These are phyloP conservation scores for Porites cylindrica DNA, from an alignment of 92 coral and sea anemone genomes.

Conservation along the genomic window DNA sequence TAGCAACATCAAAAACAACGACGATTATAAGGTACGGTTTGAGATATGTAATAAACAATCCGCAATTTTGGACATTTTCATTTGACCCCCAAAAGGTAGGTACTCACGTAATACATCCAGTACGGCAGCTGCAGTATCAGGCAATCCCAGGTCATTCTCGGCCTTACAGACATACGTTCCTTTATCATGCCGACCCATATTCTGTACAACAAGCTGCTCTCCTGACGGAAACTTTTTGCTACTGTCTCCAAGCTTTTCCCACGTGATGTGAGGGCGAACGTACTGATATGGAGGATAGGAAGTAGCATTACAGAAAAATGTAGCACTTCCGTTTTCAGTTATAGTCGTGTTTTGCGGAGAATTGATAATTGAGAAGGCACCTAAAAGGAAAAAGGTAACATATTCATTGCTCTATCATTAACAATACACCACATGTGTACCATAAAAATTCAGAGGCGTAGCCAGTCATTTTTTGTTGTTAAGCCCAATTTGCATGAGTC, in stretches of 20 bases:
- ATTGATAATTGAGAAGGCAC: slow-evolving; percentile 68
- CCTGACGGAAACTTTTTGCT: slow-evolving; percentile 35
- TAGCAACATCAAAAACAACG: too few species aligned
- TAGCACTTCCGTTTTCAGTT: slow-evolving; percentile 52
- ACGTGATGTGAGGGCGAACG: slow-evolving; percentile 35
- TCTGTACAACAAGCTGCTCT: slow-evolving; percentile 33
- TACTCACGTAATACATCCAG: slow-evolving; percentile 63
- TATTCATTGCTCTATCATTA: too few species aligned
- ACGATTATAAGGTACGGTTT: too few species aligned
- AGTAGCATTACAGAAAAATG: slow-evolving; percentile 78
- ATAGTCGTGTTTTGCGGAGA: slow-evolving; percentile 64
- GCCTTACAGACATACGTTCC: slow-evolving; percentile 79
- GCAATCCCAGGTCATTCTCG: slow-evolving; percentile 71
- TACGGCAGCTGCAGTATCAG: slow-evolving; percentile 71
- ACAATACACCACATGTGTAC: too few species aligned
- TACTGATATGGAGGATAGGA: slow-evolving; percentile 24
- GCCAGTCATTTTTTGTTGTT: too few species aligned
- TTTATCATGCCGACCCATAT: slow-evolving; percentile 46
- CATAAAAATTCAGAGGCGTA: too few species aligned
- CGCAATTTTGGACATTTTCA: neutral
- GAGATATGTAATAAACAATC: too few species aligned
- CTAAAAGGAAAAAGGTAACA: slow-evolving; percentile 26
- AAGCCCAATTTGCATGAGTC: too few species aligned
- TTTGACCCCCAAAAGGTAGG: neutral
- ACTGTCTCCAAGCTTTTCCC: slow-evolving; percentile 64